These are phyloP conservation scores for Nannoperca obscura DNA, from an alignment of 2,797 vertebrate species.

Conservation along the genomic window DNA sequence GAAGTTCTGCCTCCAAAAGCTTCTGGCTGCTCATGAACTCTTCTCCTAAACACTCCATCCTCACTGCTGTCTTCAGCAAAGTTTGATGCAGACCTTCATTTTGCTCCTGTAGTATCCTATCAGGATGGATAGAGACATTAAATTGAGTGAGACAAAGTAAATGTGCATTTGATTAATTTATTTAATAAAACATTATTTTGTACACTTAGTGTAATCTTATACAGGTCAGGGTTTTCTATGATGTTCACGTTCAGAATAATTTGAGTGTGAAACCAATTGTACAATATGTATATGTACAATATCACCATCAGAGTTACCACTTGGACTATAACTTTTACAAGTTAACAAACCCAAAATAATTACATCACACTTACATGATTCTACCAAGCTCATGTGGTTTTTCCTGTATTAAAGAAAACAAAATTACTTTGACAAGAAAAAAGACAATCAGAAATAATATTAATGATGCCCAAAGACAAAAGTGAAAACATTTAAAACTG, in stretches of 20 bases:
- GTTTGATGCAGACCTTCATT: conserved; percentile 82
- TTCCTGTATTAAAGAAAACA: conserved; percentile 70
- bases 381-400: conserved; percentile 67
- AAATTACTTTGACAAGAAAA: conserved; percentile 1
- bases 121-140: neutral
- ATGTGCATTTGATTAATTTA: neutral
- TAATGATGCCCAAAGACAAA: conserved; percentile 11
- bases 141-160: neutral
- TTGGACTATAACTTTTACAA: neutral
- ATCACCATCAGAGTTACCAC: neutral
- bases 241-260: neutral
- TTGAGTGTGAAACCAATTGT: neutral
- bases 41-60: conserved; percentile 84
- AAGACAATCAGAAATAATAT: conserved; percentile 9
- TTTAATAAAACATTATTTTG: neutral
- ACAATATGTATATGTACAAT: neutral
- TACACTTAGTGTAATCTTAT: neutral
- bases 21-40: conserved; percentile 84
- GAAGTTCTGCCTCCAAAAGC: conserved; percentile 82
- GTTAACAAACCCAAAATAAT: neutral
- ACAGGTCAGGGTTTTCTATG: neutral
- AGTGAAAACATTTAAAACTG: neutral
- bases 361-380: conserved; percentile 79
- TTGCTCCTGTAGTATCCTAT: conserved; percentile 80
- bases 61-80: conserved; percentile 79